Percentiles rank a stretch among this genome's conserved stretches.
Evolutionary conservation across 1,140 invertebrate species (phyloP).

Genomic region (Drosophila ficusphila): DNA sequence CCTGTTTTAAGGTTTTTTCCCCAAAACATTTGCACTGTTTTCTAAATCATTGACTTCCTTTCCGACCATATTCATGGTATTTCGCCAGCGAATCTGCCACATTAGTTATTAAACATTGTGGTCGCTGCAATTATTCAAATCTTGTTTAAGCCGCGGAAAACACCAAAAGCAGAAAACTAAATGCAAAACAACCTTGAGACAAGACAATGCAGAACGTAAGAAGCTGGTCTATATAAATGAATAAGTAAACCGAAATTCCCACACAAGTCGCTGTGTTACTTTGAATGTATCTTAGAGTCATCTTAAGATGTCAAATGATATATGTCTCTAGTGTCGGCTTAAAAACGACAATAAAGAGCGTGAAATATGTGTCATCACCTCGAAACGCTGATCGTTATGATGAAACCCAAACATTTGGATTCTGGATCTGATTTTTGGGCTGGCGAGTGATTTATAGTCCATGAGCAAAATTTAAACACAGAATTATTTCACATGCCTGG

Average conservation of each 20-base stretch:
- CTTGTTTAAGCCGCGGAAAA: slow-evolving; percentile 14
- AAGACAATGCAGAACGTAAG: slow-evolving; percentile 43
- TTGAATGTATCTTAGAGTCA: slow-evolving; percentile 74
- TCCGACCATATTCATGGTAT: no score
- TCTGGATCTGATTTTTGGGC: slow-evolving; percentile 25
- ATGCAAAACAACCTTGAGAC: slow-evolving; percentile 18
- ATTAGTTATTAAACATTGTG: slow-evolving; percentile 28
- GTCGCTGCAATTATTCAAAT: slow-evolving; percentile 36
- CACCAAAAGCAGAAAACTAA: not conserved
- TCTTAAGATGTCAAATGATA: slow-evolving; percentile 63
- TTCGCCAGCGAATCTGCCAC: slow-evolving; percentile 6
- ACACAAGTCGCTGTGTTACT: slow-evolving; percentile 60
- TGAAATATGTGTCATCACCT: slow-evolving; percentile 8
- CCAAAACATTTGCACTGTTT: not conserved
- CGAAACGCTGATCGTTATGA: slow-evolving; percentile 21
- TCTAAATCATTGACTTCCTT: no score
- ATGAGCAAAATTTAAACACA: slow-evolving; percentile 72
- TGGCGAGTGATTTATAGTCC: slow-evolving; percentile 66
- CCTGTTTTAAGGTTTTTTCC: not conserved
- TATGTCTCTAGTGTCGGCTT: slow-evolving; percentile 69
- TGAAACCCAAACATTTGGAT: slow-evolving; percentile 33
- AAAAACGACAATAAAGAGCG: not conserved
- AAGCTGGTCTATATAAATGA: slow-evolving; percentile 5
- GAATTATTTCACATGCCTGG: slow-evolving; percentile 67
- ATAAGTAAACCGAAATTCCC: slow-evolving; percentile 16